phyloP scores from a whole-genome alignment of 2,797 vertebrate species.

The Sebastes kiyomatsui region DNA sequence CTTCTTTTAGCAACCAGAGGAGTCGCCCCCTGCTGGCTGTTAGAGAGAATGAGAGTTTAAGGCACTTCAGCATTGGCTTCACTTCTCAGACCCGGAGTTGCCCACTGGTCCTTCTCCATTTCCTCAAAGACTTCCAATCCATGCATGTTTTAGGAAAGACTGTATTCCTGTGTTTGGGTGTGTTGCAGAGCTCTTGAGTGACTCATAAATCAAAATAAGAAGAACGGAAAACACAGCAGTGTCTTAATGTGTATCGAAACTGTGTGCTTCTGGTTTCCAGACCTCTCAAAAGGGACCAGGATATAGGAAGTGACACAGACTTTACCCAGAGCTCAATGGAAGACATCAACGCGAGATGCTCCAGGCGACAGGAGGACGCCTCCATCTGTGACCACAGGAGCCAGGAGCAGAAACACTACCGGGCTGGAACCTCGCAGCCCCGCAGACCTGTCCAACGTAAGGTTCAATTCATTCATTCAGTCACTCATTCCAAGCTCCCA shows the following conservation, averaged over 20 bases:
- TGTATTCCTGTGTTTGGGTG: neutral
- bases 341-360: slow-evolving; percentile 75
- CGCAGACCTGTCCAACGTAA: slow-evolving; percentile 68
- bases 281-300: slow-evolving; percentile 80
- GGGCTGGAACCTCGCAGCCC: slow-evolving; percentile 51
- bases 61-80: too few relatives aligned
- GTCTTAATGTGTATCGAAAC: neutral
- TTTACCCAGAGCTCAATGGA: slow-evolving; percentile 87
- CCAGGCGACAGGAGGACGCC: slow-evolving; percentile 66
- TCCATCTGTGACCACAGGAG: slow-evolving; percentile 82
- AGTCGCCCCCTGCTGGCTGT: too few relatives aligned
- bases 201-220: neutral
- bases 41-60: too few relatives aligned
- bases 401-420: slow-evolving; percentile 79
- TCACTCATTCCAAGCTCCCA: neutral
- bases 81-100: too few relatives aligned
- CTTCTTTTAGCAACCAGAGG: too few relatives aligned
- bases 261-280: slow-evolving; percentile 50
- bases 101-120: neutral
- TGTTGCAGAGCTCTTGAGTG: neutral
- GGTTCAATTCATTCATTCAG: neutral
- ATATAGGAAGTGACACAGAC: slow-evolving; percentile 85
- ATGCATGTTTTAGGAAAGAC: neutral
- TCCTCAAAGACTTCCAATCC: neutral
- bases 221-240: neutral